Evolutionary conservation across 2,797 vertebrate genomes (phyloP), one percentile per base, ranked within the genome.

Genomic region (Channallabes apus): DNA sequence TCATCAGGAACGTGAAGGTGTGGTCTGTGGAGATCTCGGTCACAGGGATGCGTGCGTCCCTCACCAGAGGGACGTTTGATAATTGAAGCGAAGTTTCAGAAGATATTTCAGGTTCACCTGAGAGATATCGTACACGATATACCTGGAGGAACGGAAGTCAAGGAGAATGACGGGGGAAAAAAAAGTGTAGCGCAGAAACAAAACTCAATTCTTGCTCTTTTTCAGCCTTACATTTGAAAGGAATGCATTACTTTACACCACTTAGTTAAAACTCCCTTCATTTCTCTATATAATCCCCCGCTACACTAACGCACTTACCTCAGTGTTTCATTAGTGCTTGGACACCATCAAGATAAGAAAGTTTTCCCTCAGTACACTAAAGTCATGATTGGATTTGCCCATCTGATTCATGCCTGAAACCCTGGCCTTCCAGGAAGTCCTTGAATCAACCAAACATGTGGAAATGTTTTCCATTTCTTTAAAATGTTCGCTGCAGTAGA

Each of bases 41-140:
- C 75, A 1, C 5, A 64, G 17, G 17, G 68, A 20, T 6, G 17
- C 12, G 15, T 6, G n/a, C 14, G 6, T 27, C 32, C 89, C 89
- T 98, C 95, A 99, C 98, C 98, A 99, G 87, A 99, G 94, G 65
- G 97, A 96, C 0, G 96, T 96, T 91, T 98, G 97, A 92, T 99
- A 99, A 92, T 99, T 99, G 93, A 99, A 99, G 90, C 96, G 98
- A 90, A 97, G 94, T 93, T 98, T 99, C 95, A 99, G 93, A 90
- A 99, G 96, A 92, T 99, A 99, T 92, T 99, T 99, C 91, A 99
- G 92, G 90, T 99, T 96, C 77, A 99, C 93, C 94, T 99, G 98
- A 85, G 97, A 95, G 79, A 97, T 94, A 71, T 99, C 98, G 12
- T 99, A 99, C 87, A 99, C 97, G 11, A 99, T 99, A 91, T 99